Evolutionary conservation across 2,888 invertebrate species (phyloP).

Genomic region (Capitulum mitella): DNA sequence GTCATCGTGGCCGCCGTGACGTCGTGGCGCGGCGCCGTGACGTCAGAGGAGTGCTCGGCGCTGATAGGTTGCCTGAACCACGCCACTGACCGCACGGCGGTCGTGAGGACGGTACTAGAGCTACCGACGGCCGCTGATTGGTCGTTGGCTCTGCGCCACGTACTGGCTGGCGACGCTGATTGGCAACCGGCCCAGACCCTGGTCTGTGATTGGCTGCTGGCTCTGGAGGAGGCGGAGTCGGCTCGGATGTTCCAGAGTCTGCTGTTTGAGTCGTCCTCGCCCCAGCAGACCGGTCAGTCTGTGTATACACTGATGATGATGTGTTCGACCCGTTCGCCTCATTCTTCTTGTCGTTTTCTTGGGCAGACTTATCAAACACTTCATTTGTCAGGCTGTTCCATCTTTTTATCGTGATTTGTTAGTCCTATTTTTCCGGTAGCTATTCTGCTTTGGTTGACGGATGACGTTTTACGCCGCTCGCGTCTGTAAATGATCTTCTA

Average conservation of each 20-base stretch:
- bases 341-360: too few relatives aligned
- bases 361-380: too few relatives aligned
- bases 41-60: neutral
- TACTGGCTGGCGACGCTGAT: neutral
- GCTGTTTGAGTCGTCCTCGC: constrained; percentile 17
- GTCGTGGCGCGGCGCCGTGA: neutral
- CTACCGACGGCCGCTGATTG: neutral
- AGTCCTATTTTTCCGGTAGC: too few relatives aligned
- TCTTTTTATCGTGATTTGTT: too few relatives aligned
- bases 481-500: too few relatives aligned
- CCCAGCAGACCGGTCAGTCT: too few relatives aligned
- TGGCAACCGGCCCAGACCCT: neutral
- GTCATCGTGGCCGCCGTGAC: neutral
- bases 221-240: constrained; percentile 26
- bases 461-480: too few relatives aligned
- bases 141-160: neutral
- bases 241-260: constrained; percentile 1
- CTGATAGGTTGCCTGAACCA: neutral
- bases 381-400: too few relatives aligned
- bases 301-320: too few relatives aligned
- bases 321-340: too few relatives aligned
- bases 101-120: neutral
- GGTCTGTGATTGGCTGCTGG: constrained; percentile 23
- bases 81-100: neutral
- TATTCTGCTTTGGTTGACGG: too few relatives aligned